phyloP scores from a whole-genome alignment of 2,113 vertebrate genomes.

The Eonycteris spelaea region DNA sequence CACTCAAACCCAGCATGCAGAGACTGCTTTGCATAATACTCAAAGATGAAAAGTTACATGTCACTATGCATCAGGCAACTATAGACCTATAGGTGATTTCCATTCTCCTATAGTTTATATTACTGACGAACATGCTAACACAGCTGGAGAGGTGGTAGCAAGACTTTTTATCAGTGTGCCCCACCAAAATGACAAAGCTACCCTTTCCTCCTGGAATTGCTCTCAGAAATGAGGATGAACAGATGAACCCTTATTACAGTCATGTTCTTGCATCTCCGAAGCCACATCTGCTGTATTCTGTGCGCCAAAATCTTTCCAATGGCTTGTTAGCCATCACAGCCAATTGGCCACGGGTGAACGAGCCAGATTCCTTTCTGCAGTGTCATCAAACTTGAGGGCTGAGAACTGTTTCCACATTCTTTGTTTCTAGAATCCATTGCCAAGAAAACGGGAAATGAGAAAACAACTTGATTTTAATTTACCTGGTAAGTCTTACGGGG shows the following conservation, averaged over 20 bases:
- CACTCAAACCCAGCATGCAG: neutral
- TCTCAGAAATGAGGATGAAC: slow-evolving; percentile 41
- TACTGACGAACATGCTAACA: neutral
- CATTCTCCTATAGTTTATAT: slow-evolving; percentile 27
- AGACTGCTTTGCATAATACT: neutral
- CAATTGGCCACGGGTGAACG: neutral
- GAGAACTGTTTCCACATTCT: neutral
- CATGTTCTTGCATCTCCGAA: slow-evolving; percentile 6
- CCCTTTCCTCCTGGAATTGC: neutral
- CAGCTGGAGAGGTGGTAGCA: neutral
- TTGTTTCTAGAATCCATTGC: neutral
- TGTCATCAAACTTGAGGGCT: neutral
- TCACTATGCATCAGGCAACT: neutral
- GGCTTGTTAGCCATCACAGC: neutral
- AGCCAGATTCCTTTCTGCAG: neutral
- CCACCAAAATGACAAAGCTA: slow-evolving; percentile 10
- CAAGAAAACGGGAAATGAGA: slow-evolving; percentile 62
- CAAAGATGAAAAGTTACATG: neutral
- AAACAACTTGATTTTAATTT: slow-evolving; percentile 37
- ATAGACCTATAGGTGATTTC: neutral
- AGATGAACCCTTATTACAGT: slow-evolving; percentile 38
- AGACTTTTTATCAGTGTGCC: slow-evolving; percentile 19
- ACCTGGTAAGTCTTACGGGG: slow-evolving; percentile 27
- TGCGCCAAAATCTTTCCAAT: neutral
- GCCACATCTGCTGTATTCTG: neutral